Evolutionary conservation across 2,113 vertebrate species (phyloP).

Genomic region (Otus sunia): DNA sequence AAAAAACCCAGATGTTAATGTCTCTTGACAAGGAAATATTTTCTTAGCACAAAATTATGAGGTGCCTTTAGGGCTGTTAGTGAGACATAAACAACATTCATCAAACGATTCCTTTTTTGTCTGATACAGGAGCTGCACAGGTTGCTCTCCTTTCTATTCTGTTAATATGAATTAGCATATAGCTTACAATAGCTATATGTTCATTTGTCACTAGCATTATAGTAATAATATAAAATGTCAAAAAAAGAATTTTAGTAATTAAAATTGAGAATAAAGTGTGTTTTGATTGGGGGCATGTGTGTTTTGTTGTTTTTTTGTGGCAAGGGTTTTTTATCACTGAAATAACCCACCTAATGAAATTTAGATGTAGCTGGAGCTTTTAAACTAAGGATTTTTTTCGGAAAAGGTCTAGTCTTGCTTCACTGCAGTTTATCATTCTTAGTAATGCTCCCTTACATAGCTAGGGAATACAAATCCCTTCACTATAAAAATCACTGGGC

Average conservation of each 20-base stretch:
- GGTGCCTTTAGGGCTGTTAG: conserved; percentile 22
- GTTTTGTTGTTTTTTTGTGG: background rate
- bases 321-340: background rate
- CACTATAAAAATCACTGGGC: background rate
- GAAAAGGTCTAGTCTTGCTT: background rate
- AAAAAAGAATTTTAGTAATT: background rate
- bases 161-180: too few species aligned
- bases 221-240: background rate
- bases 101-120: background rate
- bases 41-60: conserved; percentile 25
- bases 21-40: conserved; percentile 44
- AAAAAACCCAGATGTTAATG: conserved; percentile 7
- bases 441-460: background rate
- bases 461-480: background rate
- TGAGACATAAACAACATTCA: conserved; percentile 42
- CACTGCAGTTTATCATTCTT: background rate
- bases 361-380: background rate
- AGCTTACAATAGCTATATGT: background rate
- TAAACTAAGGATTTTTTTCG: background rate
- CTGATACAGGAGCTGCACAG: background rate
- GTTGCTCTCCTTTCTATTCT: background rate
- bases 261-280: background rate
- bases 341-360: background rate
- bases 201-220: background rate
- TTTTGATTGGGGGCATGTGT: rapidly evolving